Evolutionary conservation across 2,888 invertebrate genomes (phyloP).

Genomic region (Neoaliturus tenellus): DNA sequence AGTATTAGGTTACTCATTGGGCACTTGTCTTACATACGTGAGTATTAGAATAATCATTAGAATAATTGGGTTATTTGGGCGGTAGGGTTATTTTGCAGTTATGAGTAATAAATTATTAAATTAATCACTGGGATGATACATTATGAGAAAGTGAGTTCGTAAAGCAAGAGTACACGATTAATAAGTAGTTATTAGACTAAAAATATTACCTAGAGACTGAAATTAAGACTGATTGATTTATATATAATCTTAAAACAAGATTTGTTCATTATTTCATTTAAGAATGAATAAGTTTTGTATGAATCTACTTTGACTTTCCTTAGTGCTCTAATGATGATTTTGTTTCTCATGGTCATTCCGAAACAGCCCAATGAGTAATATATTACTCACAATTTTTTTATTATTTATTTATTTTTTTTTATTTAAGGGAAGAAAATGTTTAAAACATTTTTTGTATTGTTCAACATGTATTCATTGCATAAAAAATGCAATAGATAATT

Average conservation of each 20-base stretch:
- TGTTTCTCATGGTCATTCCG: constrained; percentile 22
- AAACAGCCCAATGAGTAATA: not conserved
- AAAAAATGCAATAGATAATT: not conserved
- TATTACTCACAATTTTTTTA: not conserved
- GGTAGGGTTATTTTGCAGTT: too few relatives aligned
- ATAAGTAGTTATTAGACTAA: not conserved
- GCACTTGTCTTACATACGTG: not conserved
- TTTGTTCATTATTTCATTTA: not conserved
- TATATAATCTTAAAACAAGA: not conserved
- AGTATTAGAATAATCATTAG: constrained; percentile 3
- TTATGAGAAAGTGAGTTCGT: not conserved
- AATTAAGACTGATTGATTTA: not conserved
- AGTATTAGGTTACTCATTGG: not conserved
- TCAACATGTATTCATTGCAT: not conserved
- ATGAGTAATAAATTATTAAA: too few relatives aligned
- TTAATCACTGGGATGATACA: too few relatives aligned
- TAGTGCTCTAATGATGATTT: not conserved
- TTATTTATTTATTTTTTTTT: too few relatives aligned
- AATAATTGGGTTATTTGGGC: too few relatives aligned
- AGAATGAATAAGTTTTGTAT: not conserved
- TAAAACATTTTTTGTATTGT: not conserved
- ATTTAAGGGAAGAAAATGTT: not conserved
- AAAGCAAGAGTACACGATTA: not conserved
- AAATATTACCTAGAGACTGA: not conserved
- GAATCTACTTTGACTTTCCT: not conserved